Conservation (phyloP, 2,888 invertebrate genomes). For the Latheticus oryzae region DNA sequence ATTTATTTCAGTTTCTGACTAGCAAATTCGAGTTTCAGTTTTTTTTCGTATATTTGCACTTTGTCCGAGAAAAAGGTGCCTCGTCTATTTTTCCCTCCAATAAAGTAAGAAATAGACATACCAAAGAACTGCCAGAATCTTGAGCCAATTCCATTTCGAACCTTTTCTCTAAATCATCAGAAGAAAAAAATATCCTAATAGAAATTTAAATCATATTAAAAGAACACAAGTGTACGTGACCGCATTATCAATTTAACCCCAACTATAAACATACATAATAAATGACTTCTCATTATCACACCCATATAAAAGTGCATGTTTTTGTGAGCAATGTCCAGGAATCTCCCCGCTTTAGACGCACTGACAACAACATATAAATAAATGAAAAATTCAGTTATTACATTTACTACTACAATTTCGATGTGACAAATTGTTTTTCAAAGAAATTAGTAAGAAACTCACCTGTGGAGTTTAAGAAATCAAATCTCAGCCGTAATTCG, state of each 20-base stretch:
- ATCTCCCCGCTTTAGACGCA: constrained; percentile 14
- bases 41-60: not conserved
- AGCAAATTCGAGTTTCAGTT: too few relatives aligned
- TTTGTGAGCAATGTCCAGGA: constrained; percentile 28
- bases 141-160: constrained; percentile 2
- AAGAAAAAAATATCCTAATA: constrained; percentile 4
- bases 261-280: constrained; percentile 11
- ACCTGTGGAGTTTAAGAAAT: constrained; percentile 29
- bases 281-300: constrained; percentile 18
- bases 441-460: constrained; percentile 12
- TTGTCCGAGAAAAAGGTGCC: constrained; percentile 1
- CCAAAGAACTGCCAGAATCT: too few relatives aligned
- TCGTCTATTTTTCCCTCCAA: too few relatives aligned
- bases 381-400: constrained; percentile 24
- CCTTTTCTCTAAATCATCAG: not conserved
- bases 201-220: constrained; percentile 19
- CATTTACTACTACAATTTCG: too few relatives aligned
- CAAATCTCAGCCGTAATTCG: constrained; percentile 16
- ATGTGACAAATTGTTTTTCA: too few relatives aligned
- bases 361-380: constrained; percentile 22
- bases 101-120: too few relatives aligned
- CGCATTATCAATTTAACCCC: constrained; percentile 30
- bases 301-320: constrained; percentile 24
- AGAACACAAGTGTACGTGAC: constrained; percentile 23
- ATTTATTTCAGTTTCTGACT: too few relatives aligned